A percentile compares a stretch with the other conserved stretches of the same genome.
These are phyloP conservation scores for Cardinalis cardinalis DNA, from an alignment of 2,113 vertebrate species.

Conservation along the genomic window DNA sequence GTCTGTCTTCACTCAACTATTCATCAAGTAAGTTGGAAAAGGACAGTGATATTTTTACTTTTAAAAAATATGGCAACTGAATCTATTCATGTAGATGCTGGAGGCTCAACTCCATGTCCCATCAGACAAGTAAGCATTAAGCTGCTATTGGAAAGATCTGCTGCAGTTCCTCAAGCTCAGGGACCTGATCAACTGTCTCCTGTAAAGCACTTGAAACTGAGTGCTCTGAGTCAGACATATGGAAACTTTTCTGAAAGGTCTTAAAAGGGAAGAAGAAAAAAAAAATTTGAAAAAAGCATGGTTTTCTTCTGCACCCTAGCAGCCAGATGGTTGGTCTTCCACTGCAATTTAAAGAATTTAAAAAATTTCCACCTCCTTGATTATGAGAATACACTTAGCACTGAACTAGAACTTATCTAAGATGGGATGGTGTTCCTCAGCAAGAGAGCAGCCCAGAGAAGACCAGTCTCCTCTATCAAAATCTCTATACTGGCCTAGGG, in stretches of 20 bases:
- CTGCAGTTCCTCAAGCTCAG: not conserved
- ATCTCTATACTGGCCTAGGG: not conserved
- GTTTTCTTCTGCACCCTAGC: not conserved
- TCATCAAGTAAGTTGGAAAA: not conserved
- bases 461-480: not conserved
- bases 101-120: not conserved
- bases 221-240: accelerated
- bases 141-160: not conserved
- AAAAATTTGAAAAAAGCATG: accelerated
- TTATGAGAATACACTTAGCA: not conserved
- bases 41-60: not conserved
- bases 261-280: not conserved
- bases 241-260: not conserved
- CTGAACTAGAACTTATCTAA: not conserved
- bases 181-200: not conserved
- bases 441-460: not conserved
- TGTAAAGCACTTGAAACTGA: not conserved
- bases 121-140: not conserved
- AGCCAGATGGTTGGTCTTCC: not conserved
- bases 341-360: not conserved
- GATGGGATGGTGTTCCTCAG: not conserved
- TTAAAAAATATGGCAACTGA: not conserved
- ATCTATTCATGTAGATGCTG: not conserved
- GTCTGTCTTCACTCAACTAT: not conserved
- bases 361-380: not conserved